Conservation (phyloP, 37 sponge, comb jelly and placozoan species). For the Beroe ovata region DNA sequence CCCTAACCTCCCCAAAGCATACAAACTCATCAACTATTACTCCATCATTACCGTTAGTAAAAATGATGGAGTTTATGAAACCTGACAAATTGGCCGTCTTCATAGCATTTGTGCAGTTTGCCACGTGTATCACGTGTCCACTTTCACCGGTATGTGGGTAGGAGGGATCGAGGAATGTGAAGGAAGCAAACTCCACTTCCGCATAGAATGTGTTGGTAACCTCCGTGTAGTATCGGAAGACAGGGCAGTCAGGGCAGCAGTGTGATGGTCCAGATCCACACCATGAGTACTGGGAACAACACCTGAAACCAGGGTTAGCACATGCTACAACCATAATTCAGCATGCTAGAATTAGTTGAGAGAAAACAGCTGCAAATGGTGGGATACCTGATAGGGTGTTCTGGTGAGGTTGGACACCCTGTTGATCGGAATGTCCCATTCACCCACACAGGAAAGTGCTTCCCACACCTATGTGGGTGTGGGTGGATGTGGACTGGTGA, state of each 20-base stretch:
- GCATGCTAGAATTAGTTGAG: too few relatives aligned
- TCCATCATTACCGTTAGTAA: not conserved
- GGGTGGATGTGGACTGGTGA: not conserved
- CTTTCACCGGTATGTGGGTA: not conserved
- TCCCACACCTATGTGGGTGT: not conserved
- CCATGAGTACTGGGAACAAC: not conserved
- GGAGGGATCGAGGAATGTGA: not conserved
- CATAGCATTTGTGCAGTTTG: not conserved
- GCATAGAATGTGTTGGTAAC: not conserved
- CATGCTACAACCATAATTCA: too few relatives aligned
- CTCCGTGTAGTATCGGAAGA: not conserved
- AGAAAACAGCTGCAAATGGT: too few relatives aligned
- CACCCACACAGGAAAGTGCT: not conserved
- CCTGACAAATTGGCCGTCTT: not conserved
- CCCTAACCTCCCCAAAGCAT: not conserved
- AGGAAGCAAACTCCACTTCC: not conserved
- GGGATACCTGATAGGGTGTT: not conserved
- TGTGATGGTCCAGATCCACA: not conserved
- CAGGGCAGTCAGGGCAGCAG: conserved; percentile 5
- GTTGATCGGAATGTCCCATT: not conserved
- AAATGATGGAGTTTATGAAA: not conserved
- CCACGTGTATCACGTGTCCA: not conserved
- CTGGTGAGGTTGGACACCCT: not conserved
- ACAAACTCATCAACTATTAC: not conserved
- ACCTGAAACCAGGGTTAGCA: conserved; percentile 37